Percentiles rank a stretch among this genome's conserved stretches.
These are phyloP conservation scores for Eunapius fragilis DNA, from an alignment of 37 sponge, comb jelly and placozoan species.

Conservation along the genomic window DNA sequence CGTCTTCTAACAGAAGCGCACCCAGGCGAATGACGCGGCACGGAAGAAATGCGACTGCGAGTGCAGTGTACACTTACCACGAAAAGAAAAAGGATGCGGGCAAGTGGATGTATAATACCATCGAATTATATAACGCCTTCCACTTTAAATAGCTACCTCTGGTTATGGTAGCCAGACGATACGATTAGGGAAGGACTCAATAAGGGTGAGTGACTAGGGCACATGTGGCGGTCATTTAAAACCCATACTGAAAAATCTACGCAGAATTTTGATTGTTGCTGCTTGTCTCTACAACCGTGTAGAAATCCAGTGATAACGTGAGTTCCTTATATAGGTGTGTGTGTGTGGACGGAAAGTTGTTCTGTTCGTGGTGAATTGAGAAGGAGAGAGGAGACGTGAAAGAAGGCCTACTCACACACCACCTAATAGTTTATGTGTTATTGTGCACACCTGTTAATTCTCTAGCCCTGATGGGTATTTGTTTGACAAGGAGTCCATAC, in stretches of 20 bases:
- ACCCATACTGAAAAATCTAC: background rate
- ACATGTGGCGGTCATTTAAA: background rate
- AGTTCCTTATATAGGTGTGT: too few relatives aligned
- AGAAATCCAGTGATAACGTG: slow-evolving; percentile 91
- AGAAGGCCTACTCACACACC: too few relatives aligned
- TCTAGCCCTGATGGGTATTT: slow-evolving; percentile 87
- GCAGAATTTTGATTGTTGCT: slow-evolving; percentile 90
- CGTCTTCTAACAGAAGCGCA: too few relatives aligned
- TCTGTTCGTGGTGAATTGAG: too few relatives aligned
- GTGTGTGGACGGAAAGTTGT: too few relatives aligned
- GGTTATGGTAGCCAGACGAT: slow-evolving; percentile 77
- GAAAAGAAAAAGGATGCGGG: slow-evolving; percentile 91
- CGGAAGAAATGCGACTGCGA: slow-evolving; percentile 90
- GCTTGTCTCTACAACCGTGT: slow-evolving; percentile 91
- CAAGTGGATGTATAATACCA: slow-evolving; percentile 16
- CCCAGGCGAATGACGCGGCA: slow-evolving; percentile 84
- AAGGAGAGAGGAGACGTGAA: too few relatives aligned
- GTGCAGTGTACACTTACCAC: slow-evolving; percentile 92
- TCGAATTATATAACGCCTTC: background rate
- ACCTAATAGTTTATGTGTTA: too few relatives aligned
- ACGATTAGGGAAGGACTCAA: slow-evolving; percentile 74
- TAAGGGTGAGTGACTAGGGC: slow-evolving; percentile 45
- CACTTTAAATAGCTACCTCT: slow-evolving; percentile 40
- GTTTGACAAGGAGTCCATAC: slow-evolving; percentile 93
- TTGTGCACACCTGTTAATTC: too few relatives aligned